These are phyloP conservation scores for Marmota flaviventris DNA, from an alignment of 2,113 vertebrate species.

Conservation along the genomic window DNA sequence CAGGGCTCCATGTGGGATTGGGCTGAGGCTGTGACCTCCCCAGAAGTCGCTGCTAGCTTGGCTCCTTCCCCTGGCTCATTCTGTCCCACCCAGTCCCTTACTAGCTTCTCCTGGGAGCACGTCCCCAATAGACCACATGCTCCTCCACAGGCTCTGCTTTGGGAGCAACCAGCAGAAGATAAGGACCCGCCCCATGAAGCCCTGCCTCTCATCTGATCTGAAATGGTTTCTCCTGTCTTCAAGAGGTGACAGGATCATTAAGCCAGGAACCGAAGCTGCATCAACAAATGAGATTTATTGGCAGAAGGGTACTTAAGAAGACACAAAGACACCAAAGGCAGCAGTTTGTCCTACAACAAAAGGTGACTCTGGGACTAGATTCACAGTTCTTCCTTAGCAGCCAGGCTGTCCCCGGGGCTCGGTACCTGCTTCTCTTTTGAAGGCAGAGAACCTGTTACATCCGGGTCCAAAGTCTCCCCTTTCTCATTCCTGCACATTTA, in stretches of 20 bases:
- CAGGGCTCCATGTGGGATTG: rapidly evolving
- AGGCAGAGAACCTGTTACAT: neutral
- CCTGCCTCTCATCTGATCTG: too few relatives aligned
- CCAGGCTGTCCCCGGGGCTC: neutral
- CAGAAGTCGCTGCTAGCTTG: neutral
- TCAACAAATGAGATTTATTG: constrained; percentile 49
- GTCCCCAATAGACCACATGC: neutral
- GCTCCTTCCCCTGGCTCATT: neutral
- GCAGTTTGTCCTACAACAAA: neutral
- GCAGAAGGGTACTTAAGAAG: neutral
- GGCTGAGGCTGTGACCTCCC: neutral
- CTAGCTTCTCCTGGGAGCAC: neutral
- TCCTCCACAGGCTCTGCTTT: neutral
- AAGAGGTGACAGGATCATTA: neutral
- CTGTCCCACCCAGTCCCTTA: neutral
- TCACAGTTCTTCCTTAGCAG: neutral
- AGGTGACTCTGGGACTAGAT: neutral
- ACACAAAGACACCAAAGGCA: neutral
- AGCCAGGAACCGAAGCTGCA: rapidly evolving
- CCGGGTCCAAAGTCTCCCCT: neutral
- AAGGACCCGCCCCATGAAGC: neutral
- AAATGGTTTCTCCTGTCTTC: neutral
- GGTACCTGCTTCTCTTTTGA: neutral
- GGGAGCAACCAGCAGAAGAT: neutral
- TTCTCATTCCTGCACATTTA: neutral